Evolutionary conservation across 1,140 invertebrate species (phyloP).

Genomic region (Ceratina australensis): DNA sequence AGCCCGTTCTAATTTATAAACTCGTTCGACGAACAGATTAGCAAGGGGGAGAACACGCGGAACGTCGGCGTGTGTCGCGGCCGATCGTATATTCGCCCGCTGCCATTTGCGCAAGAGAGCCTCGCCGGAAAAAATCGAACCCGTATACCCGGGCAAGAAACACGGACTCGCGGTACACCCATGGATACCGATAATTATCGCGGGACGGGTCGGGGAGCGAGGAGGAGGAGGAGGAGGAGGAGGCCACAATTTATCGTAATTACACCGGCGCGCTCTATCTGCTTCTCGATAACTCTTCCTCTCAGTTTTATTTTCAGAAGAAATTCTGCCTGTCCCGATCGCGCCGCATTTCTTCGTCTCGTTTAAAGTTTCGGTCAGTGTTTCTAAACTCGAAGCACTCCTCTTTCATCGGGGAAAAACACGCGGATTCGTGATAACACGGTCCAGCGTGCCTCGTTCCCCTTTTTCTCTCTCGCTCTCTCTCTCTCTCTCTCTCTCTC

Average conservation of each 20-base stretch:
- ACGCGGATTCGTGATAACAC: background rate
- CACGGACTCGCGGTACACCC: constrained; percentile 36
- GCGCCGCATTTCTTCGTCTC: background rate
- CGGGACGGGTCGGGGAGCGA: too few relatives aligned
- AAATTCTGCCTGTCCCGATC: too few relatives aligned
- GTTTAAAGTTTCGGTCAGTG: background rate
- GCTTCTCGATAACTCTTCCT: constrained; percentile 18
- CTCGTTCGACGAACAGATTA: constrained; percentile 33
- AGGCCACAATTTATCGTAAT: constrained; percentile 48
- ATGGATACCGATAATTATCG: constrained; percentile 48
- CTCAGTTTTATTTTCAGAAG: constrained; percentile 3
- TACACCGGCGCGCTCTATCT: constrained; percentile 30
- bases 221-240: too few relatives aligned
- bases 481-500: too few relatives aligned
- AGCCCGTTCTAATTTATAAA: constrained; percentile 46
- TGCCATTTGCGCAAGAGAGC: constrained; percentile 41
- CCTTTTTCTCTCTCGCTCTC: too few relatives aligned
- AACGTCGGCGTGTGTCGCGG: constrained; percentile 10
- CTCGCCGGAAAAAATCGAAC: constrained; percentile 34
- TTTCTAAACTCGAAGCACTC: background rate
- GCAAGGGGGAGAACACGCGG: background rate
- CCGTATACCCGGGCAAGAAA: constrained; percentile 24
- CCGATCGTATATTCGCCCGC: constrained; percentile 36
- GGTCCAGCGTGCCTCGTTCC: background rate
- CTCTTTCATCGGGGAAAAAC: background rate